Conservation (phyloP, 1,140 invertebrate species). For the Caenorhabditis elegans region DNA sequence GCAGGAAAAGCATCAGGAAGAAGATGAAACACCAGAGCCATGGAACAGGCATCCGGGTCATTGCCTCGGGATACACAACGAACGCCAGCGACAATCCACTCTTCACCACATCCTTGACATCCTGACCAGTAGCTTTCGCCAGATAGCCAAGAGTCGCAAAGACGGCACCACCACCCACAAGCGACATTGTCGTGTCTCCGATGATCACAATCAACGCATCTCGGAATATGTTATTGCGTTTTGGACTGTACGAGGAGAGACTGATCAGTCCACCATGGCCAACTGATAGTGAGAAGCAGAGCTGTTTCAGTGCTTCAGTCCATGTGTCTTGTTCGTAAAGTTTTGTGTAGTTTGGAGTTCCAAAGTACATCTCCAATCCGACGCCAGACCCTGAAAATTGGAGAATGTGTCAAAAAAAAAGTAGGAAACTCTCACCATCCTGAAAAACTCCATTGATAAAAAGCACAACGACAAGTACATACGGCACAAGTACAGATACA, state of each 20-base stretch:
- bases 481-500: constrained; percentile 21
- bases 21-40: constrained; percentile 69
- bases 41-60: constrained; percentile 66
- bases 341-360: background rate
- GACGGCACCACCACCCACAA: constrained; percentile 73
- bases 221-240: constrained; percentile 5
- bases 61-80: constrained; percentile 67
- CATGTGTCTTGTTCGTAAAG: background rate
- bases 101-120: constrained; percentile 72
- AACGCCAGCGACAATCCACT: constrained; percentile 68
- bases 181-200: constrained; percentile 73
- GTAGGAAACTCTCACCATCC: background rate
- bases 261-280: constrained; percentile 16
- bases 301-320: constrained; percentile 23
- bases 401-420: background rate
- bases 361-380: constrained; percentile 14
- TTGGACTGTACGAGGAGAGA: constrained; percentile 30
- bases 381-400: background rate
- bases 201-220: constrained; percentile 73
- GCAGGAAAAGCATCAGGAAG: constrained; percentile 67
- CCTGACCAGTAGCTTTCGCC: constrained; percentile 65
- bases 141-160: constrained; percentile 73
- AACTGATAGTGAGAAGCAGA: constrained; percentile 30
- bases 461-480: background rate
- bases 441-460: constrained; percentile 23